Evolutionary conservation across 2,797 vertebrate species (phyloP).

Genomic region (Etheostoma nigrum): DNA sequence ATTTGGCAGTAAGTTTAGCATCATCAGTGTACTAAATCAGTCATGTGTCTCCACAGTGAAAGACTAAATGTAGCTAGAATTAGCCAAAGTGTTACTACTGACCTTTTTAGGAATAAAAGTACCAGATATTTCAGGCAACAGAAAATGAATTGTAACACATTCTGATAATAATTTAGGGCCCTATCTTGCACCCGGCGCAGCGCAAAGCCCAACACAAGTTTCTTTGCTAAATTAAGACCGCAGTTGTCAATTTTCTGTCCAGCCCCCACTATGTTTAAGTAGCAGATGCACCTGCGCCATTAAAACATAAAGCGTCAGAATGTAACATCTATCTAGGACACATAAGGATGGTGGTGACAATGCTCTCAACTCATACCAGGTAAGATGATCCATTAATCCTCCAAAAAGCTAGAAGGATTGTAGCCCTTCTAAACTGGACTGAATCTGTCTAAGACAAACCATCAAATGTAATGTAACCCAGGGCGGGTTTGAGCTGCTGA

Average conservation of each 20-base stretch:
- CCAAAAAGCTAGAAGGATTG: not conserved
- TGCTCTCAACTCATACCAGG: not conserved
- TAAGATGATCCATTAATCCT: not conserved
- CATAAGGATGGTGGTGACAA: not conserved
- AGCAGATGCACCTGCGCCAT: not conserved
- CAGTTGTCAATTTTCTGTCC: too few relatives aligned
- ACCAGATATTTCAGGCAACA: not conserved
- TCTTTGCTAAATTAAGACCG: too few relatives aligned
- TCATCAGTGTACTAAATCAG: not conserved
- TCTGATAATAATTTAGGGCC: not conserved
- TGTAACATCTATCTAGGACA: not conserved
- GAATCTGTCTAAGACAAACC: not conserved
- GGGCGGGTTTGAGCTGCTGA: not conserved
- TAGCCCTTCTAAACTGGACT: not conserved
- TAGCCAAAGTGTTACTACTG: not conserved
- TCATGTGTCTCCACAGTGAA: not conserved
- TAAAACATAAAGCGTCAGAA: not conserved
- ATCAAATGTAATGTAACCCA: conserved; percentile 38
- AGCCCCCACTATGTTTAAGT: too few relatives aligned
- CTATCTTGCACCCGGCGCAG: too few relatives aligned
- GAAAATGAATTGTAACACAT: not conserved
- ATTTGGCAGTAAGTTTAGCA: not conserved
- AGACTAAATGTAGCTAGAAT: not conserved
- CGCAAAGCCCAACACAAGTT: too few relatives aligned
- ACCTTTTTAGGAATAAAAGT: conserved; percentile 1